Percentiles rank a stretch among this genome's conserved stretches.
phyloP scores from a whole-genome alignment of 2,888 invertebrate species.

The Ypsolopha sequella region DNA sequence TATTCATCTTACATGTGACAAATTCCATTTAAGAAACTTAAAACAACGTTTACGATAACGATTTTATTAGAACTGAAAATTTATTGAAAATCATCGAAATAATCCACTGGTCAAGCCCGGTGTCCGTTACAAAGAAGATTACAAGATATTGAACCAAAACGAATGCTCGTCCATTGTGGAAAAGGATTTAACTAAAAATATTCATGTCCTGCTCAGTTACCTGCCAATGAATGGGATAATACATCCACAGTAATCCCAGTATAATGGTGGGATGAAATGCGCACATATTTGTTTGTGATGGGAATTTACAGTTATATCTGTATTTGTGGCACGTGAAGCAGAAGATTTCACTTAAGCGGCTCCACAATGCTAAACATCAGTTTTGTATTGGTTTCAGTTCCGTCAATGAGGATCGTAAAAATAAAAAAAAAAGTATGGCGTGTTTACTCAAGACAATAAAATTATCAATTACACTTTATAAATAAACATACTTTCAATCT shows the following conservation, averaged over 20 bases:
- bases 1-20: too few relatives aligned
- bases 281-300: slow-evolving; percentile 46
- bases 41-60: too few relatives aligned
- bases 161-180: slow-evolving; percentile 17
- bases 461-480: too few relatives aligned
- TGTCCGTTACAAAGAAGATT: slow-evolving; percentile 35
- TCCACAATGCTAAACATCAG: too few relatives aligned
- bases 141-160: slow-evolving; percentile 38
- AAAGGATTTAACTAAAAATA: slow-evolving; percentile 29
- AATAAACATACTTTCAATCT: too few relatives aligned
- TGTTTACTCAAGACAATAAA: too few relatives aligned
- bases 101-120: slow-evolving; percentile 13
- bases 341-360: too few relatives aligned
- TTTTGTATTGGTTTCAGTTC: too few relatives aligned
- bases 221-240: slow-evolving; percentile 47
- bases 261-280: slow-evolving; percentile 52
- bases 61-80: too few relatives aligned
- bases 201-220: slow-evolving; percentile 41
- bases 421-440: too few relatives aligned
- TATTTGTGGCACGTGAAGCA: slow-evolving; percentile 24
- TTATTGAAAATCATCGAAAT: slow-evolving; percentile 7
- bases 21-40: too few relatives aligned
- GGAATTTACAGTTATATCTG: slow-evolving; percentile 49
- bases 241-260: slow-evolving; percentile 16
- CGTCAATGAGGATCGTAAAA: too few relatives aligned